phyloP scores from a whole-genome alignment of 2,113 vertebrate species.

The Crotophaga sulcirostris region DNA sequence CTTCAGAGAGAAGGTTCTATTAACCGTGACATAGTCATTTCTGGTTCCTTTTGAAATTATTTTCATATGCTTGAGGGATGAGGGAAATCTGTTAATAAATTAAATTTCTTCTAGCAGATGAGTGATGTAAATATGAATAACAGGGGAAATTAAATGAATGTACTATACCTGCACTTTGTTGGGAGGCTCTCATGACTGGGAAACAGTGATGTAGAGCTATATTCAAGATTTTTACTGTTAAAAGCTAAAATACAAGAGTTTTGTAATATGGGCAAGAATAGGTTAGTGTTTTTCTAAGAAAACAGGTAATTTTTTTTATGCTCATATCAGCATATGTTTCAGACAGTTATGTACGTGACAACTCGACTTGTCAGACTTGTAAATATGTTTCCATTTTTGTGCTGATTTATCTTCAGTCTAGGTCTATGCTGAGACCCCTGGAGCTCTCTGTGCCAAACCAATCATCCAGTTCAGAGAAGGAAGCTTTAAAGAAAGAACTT shows the following conservation, averaged over 20 bases:
- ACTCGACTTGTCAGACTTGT: neutral
- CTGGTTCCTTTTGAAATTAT: neutral
- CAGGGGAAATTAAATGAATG: neutral
- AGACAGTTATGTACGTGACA: neutral
- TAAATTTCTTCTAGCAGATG: neutral
- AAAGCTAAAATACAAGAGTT: neutral
- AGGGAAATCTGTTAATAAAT: neutral
- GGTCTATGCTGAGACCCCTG: slow-evolving; percentile 81
- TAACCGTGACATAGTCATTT: neutral
- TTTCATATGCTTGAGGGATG: neutral
- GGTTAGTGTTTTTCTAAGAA: neutral
- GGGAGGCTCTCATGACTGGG: neutral
- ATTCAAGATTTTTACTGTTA: neutral
- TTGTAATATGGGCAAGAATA: neutral
- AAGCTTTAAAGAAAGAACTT: slow-evolving; percentile 80
- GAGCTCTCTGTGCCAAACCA: slow-evolving; percentile 74
- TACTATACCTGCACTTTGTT: neutral
- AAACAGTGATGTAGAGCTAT: accelerated
- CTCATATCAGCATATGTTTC: neutral
- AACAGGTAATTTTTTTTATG: neutral
- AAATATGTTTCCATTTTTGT: neutral
- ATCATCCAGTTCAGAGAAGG: slow-evolving; percentile 69
- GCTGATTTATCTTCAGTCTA: slow-evolving; percentile 63
- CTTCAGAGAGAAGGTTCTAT: neutral
- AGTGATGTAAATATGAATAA: neutral